Evolutionary conservation across 2,888 invertebrate genomes (phyloP).

Genomic region (Chrysomela aeneicollis): DNA sequence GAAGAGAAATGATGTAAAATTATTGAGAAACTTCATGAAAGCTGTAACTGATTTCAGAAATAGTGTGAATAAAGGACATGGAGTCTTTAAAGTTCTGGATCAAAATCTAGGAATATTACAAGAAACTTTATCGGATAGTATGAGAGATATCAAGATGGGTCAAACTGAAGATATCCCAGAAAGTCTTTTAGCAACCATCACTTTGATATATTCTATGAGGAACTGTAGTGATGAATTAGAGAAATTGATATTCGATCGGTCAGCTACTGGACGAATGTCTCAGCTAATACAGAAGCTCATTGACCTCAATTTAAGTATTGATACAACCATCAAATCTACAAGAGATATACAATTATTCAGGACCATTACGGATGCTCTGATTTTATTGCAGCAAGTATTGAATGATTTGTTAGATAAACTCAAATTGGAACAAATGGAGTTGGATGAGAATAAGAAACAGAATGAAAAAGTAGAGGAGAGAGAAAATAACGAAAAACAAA

Average conservation of each 20-base stretch:
- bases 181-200: constrained; percentile 6
- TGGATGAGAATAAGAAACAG: constrained; percentile 32
- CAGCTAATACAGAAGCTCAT: constrained; percentile 14
- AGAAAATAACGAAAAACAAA: constrained; percentile 27
- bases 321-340: constrained; percentile 16
- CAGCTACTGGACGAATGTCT: neutral
- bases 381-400: constrained; percentile 22
- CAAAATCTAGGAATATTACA: constrained; percentile 29
- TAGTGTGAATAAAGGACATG: constrained; percentile 14
- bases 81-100: constrained; percentile 22
- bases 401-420: constrained; percentile 22
- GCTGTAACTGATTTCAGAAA: constrained; percentile 15
- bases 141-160: constrained; percentile 23
- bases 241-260: neutral
- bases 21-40: constrained; percentile 32
- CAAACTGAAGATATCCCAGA: constrained; percentile 23
- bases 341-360: constrained; percentile 19
- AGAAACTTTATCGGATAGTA: constrained; percentile 30
- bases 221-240: neutral
- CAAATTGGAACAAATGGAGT: constrained; percentile 18
- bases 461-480: constrained; percentile 27
- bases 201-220: neutral
- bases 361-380: constrained; percentile 24
- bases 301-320: constrained; percentile 20
- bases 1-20: constrained; percentile 40